Conservation (phyloP, 2,797 vertebrate species). For the Anabacerthia variegaticeps region DNA sequence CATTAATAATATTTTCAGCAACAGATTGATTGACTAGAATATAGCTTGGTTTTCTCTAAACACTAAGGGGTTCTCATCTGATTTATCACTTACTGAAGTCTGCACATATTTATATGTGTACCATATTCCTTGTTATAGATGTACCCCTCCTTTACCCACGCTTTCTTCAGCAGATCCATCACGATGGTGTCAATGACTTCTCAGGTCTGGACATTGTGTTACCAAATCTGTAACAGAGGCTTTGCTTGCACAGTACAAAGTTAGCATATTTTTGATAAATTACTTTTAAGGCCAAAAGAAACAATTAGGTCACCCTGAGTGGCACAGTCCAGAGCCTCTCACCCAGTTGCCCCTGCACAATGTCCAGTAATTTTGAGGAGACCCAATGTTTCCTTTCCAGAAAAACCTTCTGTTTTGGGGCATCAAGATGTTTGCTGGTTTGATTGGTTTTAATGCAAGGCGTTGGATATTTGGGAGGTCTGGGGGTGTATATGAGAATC, state of each 20-base stretch:
- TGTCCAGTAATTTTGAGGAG: neutral
- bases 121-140: neutral
- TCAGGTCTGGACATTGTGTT: neutral
- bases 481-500: neutral
- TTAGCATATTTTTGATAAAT: rapidly evolving
- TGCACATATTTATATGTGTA: neutral
- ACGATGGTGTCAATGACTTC: neutral
- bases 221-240: neutral
- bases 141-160: neutral
- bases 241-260: neutral
- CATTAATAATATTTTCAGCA: constrained; percentile 52
- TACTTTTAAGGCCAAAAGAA: neutral
- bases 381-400: neutral
- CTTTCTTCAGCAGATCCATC: neutral
- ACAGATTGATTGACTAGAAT: constrained; percentile 51
- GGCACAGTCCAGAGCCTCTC: neutral
- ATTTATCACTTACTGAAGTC: neutral
- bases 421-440: neutral
- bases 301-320: neutral
- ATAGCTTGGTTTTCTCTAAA: constrained; percentile 34
- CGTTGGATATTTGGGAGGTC: neutral
- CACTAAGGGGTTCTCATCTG: constrained; percentile 30
- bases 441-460: neutral
- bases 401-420: neutral
- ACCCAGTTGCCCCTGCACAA: neutral